A percentile compares a stretch with the other conserved stretches of the same genome.
phyloP scores from a whole-genome alignment of 2,888 invertebrate species.

The Phyllotreta cruciferae region DNA sequence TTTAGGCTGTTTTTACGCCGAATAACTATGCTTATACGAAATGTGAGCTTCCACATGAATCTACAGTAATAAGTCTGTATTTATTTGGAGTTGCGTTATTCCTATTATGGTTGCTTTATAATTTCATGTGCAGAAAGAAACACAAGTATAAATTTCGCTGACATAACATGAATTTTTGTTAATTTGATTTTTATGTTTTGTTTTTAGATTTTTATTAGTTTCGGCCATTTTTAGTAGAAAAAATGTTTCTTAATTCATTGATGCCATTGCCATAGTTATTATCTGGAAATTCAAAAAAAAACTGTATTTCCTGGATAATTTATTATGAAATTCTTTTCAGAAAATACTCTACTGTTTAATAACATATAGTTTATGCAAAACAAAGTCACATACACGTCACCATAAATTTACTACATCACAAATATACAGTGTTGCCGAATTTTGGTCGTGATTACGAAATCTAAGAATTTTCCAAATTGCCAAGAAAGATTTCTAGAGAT shows the following conservation, averaged over 20 bases:
- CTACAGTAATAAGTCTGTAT: conserved; percentile 73
- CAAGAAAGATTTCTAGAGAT: too few relatives aligned
- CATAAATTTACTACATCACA: too few relatives aligned
- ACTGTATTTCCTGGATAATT: too few relatives aligned
- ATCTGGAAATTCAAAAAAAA: too few relatives aligned
- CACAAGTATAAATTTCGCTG: conserved; percentile 50
- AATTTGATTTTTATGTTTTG: conserved; percentile 11
- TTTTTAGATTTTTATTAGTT: not conserved
- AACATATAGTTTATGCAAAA: too few relatives aligned
- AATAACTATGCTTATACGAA: conserved; percentile 74
- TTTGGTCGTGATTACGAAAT: too few relatives aligned
- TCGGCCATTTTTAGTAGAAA: not conserved
- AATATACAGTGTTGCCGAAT: too few relatives aligned
- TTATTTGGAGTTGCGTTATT: conserved; percentile 62
- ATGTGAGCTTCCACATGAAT: conserved; percentile 84
- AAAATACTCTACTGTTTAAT: too few relatives aligned
- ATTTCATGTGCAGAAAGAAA: conserved; percentile 40
- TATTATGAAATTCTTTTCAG: too few relatives aligned
- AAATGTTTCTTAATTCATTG: not conserved
- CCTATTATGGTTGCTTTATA: conserved; percentile 54
- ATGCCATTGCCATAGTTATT: too few relatives aligned
- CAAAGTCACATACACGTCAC: too few relatives aligned
- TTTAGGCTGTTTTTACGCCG: conserved; percentile 78
- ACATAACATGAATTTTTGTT: conserved; percentile 36
- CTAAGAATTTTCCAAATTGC: too few relatives aligned